Conservation (phyloP, 2,888 invertebrate genomes). For the Frankliniella intonsa region DNA sequence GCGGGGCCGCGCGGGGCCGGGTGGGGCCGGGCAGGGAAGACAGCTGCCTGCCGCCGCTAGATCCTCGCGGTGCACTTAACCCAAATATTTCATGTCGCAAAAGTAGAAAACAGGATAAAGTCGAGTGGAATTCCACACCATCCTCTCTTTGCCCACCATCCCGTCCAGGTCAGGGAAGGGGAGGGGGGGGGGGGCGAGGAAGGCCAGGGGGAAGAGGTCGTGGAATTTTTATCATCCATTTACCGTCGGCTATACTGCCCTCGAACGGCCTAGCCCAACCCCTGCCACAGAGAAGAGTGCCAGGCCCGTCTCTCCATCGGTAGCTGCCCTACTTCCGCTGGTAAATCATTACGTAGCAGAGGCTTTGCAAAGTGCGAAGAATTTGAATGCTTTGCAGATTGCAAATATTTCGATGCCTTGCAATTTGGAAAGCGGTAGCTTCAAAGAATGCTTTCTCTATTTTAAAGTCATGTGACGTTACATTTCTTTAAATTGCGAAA, state of each 20-base stretch:
- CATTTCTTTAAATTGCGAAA: too few relatives aligned
- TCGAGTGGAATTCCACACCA: constrained; percentile 12
- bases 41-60: neutral
- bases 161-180: neutral
- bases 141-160: neutral
- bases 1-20: neutral
- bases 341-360: too few relatives aligned
- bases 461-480: too few relatives aligned
- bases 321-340: neutral
- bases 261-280: neutral
- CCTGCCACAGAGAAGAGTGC: neutral
- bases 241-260: constrained; percentile 10
- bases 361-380: too few relatives aligned
- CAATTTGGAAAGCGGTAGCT: too few relatives aligned
- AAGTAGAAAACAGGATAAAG: constrained; percentile 23
- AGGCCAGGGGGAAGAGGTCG: neutral
- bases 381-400: too few relatives aligned
- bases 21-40: neutral
- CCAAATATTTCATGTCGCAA: constrained; percentile 25
- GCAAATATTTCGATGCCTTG: too few relatives aligned
- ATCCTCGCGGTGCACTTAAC: constrained; percentile 16
- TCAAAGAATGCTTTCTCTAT: too few relatives aligned
- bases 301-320: neutral
- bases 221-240: constrained; percentile 25
- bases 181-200: neutral